Evolutionary conservation across 2,888 invertebrate species (phyloP).

Genomic region (Drosophila maculinotata): DNA sequence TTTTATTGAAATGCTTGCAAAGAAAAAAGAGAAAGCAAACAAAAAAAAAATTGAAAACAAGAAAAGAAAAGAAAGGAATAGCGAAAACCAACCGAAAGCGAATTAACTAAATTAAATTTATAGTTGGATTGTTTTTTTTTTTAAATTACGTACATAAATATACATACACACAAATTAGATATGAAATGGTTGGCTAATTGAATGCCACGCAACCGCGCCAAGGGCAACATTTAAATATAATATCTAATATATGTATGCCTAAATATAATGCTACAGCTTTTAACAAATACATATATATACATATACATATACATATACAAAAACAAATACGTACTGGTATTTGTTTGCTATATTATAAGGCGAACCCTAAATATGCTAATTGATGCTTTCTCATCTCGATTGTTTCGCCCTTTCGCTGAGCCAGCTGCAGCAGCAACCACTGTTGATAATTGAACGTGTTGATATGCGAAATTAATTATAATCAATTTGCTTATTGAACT

Average conservation of each 20-base stretch:
- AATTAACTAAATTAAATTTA: slow-evolving; percentile 41
- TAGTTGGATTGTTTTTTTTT: slow-evolving; percentile 49
- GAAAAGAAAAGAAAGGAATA: background rate
- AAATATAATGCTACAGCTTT: slow-evolving; percentile 39
- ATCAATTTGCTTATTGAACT: slow-evolving; percentile 31
- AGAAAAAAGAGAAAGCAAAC: slow-evolving; percentile 14
- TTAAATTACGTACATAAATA: slow-evolving; percentile 18
- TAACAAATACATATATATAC: slow-evolving; percentile 12
- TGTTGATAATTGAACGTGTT: slow-evolving; percentile 58
- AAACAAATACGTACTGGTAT: slow-evolving; percentile 17
- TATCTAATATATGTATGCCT: slow-evolving; percentile 12
- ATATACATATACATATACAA: slow-evolving; percentile 16
- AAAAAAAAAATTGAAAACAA: no score
- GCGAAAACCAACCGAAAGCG: slow-evolving; percentile 30
- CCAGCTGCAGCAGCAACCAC: slow-evolving; percentile 40
- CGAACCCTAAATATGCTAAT: slow-evolving; percentile 20
- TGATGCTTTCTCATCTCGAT: slow-evolving; percentile 40
- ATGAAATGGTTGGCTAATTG: slow-evolving; percentile 18
- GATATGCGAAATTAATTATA: slow-evolving; percentile 44
- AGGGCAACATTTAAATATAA: slow-evolving; percentile 20
- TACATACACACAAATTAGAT: slow-evolving; percentile 6
- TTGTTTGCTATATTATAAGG: slow-evolving; percentile 21
- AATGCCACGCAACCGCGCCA: slow-evolving; percentile 23
- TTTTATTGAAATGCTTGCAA: slow-evolving; percentile 76
- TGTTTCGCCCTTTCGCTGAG: slow-evolving; percentile 44